Conservation (phyloP, 2,797 vertebrate genomes). For the Pteropus rufus region DNA sequence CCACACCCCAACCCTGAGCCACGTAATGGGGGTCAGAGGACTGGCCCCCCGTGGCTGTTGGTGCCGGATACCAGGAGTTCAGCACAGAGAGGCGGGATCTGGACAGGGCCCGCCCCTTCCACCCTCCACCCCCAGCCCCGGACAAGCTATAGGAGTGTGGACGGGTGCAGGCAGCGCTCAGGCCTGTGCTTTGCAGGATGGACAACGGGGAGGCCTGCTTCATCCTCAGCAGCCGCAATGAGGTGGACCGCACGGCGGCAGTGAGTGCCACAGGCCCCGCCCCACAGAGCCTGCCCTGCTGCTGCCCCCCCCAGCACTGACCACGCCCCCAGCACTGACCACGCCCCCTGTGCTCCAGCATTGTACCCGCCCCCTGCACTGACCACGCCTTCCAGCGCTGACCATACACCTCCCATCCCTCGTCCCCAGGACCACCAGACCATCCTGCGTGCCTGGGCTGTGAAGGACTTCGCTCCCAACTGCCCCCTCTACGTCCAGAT, state of each 20-base stretch:
- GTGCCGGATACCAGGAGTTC: rapidly evolving
- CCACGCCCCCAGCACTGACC: no score
- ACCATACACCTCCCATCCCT: background rate
- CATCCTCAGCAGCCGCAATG: slow-evolving; percentile 93
- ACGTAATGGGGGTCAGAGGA: background rate
- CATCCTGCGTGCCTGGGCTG: slow-evolving; percentile 95
- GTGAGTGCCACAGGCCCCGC: slow-evolving; percentile 79
- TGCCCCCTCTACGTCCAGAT: slow-evolving; percentile 96
- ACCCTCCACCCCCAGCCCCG: background rate
- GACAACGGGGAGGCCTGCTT: slow-evolving; percentile 96
- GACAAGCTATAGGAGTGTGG: rapidly evolving
- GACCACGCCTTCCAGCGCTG: no score
- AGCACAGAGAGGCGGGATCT: background rate
- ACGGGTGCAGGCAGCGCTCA: background rate
- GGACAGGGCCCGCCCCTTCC: rapidly evolving
- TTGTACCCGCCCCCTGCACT: no score
- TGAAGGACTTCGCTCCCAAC: slow-evolving; percentile 95
- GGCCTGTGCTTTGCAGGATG: slow-evolving; percentile 85
- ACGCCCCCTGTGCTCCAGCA: no score
- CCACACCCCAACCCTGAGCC: background rate
- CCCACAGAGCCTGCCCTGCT: rapidly evolving
- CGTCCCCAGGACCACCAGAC: slow-evolving; percentile 92
- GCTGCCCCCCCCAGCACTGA: no score
- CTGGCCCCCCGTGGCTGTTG: rapidly evolving
- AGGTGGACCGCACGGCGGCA: slow-evolving; percentile 93